Conservation (phyloP, 2,888 invertebrate species). For the Oscheius sp. region DNA sequence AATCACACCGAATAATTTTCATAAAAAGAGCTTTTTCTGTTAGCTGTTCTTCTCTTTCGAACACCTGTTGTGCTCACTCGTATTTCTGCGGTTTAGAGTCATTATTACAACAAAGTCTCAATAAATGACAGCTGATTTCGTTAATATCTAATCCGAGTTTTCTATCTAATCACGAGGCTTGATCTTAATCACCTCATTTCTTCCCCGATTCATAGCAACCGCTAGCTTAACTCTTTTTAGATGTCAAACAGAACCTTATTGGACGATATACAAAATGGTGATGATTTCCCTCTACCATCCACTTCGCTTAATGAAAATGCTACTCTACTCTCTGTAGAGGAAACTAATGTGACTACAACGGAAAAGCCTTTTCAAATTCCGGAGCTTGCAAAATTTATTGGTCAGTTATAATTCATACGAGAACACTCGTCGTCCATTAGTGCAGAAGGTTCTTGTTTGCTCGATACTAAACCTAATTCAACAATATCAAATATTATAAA, state of each 20-base stretch:
- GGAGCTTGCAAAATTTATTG: slow-evolving; percentile 10
- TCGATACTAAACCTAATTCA: no score
- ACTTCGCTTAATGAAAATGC: slow-evolving; percentile 4
- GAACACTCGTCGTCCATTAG: no score
- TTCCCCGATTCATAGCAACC: slow-evolving; percentile 2
- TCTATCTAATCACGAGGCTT: neutral
- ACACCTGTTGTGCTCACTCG: slow-evolving; percentile 24
- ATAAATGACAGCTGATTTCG: neutral
- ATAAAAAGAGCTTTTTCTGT: no score
- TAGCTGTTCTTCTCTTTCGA: no score
- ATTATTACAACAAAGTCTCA: slow-evolving; percentile 8
- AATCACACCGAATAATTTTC: no score
- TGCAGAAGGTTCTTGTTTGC: no score
- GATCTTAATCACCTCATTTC: neutral
- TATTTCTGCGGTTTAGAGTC: slow-evolving; percentile 26
- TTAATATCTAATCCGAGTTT: neutral
- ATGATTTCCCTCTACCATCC: slow-evolving; percentile 7
- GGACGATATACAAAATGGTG: no score
- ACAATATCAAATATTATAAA: no score
- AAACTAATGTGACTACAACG: neutral
- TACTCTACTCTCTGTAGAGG: neutral
- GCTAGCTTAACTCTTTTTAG: slow-evolving; percentile 11
- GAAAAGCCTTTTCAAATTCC: slow-evolving; percentile 10
- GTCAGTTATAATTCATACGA: neutral
- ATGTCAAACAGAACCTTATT: slow-evolving; percentile 20